A percentile compares a stretch with the other conserved stretches of the same genome.
phyloP scores from a whole-genome alignment of 2,113 vertebrate species.

The Ginglymostoma cirratum region DNA sequence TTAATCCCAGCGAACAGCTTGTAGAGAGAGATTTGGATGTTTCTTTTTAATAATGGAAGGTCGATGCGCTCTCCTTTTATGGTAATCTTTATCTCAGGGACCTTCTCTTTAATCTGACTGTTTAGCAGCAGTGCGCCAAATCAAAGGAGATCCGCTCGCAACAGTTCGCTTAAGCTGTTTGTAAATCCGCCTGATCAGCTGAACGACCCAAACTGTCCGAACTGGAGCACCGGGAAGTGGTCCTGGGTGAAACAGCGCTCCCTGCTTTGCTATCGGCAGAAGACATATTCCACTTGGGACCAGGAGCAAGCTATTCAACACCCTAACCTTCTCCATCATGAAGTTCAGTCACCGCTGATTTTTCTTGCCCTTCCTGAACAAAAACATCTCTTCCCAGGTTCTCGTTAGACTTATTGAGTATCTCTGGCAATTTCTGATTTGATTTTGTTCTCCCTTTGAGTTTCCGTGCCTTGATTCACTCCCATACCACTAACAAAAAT shows the following conservation, averaged over 20 bases:
- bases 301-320: neutral
- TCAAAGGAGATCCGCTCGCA: slow-evolving; percentile 45
- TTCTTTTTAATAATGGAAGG: slow-evolving; percentile 66
- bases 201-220: slow-evolving; percentile 39
- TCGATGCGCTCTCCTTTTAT: slow-evolving; percentile 64
- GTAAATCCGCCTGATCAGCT: slow-evolving; percentile 52
- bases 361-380: too few relatives aligned
- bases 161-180: slow-evolving; percentile 52
- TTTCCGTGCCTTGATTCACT: too few relatives aligned
- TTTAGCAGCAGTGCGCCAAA: slow-evolving; percentile 51
- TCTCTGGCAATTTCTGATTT: neutral
- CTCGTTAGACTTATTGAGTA: neutral
- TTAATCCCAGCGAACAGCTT: slow-evolving; percentile 69
- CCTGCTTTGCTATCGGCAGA: neutral
- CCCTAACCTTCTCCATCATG: neutral
- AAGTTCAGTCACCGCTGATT: neutral
- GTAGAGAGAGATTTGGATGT: slow-evolving; percentile 66
- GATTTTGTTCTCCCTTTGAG: neutral
- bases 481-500: neutral
- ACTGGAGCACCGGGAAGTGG: neutral
- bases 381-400: neutral
- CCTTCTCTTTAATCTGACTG: slow-evolving; percentile 56
- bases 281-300: neutral
- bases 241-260: neutral
- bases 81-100: slow-evolving; percentile 69